Conservation (phyloP, 2,888 invertebrate genomes). For the Muscina levida region DNA sequence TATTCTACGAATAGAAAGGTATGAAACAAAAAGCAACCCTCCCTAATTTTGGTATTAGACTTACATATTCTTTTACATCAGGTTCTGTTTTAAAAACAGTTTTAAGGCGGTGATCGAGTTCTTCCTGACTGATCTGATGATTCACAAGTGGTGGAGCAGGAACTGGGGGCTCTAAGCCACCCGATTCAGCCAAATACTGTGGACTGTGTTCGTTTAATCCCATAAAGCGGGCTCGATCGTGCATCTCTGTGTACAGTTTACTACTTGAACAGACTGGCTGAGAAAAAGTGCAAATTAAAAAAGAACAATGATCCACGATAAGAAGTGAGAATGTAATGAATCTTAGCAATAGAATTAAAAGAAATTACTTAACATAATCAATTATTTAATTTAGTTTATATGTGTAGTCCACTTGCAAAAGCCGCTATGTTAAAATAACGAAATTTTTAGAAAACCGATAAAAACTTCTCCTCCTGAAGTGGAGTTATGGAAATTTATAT, state of each 20-base stretch:
- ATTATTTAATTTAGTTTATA: too few species aligned
- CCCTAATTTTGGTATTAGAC: too few species aligned
- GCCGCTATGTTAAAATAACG: too few species aligned
- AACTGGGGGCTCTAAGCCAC: slow-evolving; percentile 29
- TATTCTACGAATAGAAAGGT: slow-evolving; percentile 47
- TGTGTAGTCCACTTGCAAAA: too few species aligned
- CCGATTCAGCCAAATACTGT: slow-evolving; percentile 66
- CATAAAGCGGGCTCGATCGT: slow-evolving; percentile 62
- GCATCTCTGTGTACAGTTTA: slow-evolving; percentile 68
- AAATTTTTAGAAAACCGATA: too few species aligned
- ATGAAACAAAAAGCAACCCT: not conserved
- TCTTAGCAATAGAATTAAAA: too few species aligned
- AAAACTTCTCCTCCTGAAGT: too few species aligned
- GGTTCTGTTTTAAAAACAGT: slow-evolving; percentile 47
- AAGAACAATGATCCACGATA: too few species aligned
- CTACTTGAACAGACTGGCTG: slow-evolving; percentile 74
- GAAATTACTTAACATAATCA: too few species aligned
- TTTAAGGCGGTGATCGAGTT: not conserved
- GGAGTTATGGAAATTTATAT: too few species aligned
- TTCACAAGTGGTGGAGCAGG: slow-evolving; percentile 37
- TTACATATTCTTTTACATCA: too few species aligned
- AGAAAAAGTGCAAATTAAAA: slow-evolving; percentile 64
- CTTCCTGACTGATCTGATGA: not conserved
- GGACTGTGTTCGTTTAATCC: slow-evolving; percentile 65
- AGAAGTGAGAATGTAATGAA: too few species aligned